Base-by-base conservation (phyloP, 2,888 invertebrate species). In the Lathronympha strigana region DNA sequence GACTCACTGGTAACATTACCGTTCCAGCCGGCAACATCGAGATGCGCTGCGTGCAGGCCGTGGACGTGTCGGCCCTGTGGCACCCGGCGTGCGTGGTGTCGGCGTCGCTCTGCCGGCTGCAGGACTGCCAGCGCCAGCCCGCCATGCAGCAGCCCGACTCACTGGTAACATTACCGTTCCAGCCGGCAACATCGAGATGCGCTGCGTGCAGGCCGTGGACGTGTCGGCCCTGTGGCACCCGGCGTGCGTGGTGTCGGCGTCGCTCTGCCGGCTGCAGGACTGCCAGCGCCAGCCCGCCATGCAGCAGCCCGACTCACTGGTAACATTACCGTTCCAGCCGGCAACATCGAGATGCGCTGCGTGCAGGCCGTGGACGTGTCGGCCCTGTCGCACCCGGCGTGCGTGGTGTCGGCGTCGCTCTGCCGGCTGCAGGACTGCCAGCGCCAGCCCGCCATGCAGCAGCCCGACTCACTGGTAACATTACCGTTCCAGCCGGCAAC, bases 381-480 rank as follows among this genome's bases (percentile, higher is more conserved):
- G 21, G 33, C 33, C 13, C 33, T n/a, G 21, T 19, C n/a, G 25
- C 45, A 21, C 23, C 33, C 36, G 25, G 25, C 17, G 25, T 38
- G 25, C 67, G 67, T 40, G 33, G 69, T 13, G 68, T 55, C 61
- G 21, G 51, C 72, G 13, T 72, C 72, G 57, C 38, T 38, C 5
- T 38, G 38, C 17, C 15, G 17, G 2, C 38, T 38, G 38, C 38
- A 38, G 38, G 38, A 38, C 38, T 38, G 38, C 38, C 66, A 53
- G 69, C 68, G 63, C 60, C 76, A 77, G 68, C 58, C 72, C 61
- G 69, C 74, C 67, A 63, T 71, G 51, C 36, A 36, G 33, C 33
- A 67, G 71, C 69, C 69, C 68, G 68, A 53, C 38, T 38, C 38
- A 15, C 38, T 38, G 38, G 38, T 38, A 38, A 38, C 38, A 15